phyloP scores from a whole-genome alignment of 2,888 invertebrate genomes.

The Polia nebulosa region DNA sequence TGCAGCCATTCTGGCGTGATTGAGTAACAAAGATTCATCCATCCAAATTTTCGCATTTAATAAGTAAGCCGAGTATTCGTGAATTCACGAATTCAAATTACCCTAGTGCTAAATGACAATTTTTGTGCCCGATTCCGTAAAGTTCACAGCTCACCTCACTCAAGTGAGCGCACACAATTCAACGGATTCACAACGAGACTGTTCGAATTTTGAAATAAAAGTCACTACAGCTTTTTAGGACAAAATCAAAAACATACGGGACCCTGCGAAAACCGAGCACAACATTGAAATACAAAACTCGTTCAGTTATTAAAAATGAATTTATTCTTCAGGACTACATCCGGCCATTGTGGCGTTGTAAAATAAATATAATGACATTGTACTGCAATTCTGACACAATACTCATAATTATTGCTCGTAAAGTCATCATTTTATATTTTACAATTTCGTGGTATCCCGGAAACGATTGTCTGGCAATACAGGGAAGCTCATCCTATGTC shows the following conservation, averaged over 20 bases:
- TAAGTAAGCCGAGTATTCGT: no score
- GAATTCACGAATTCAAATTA: no score
- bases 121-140: background rate
- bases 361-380: slow-evolving; percentile 27
- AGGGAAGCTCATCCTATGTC: background rate
- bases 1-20: no score
- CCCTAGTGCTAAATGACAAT: no score
- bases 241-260: no score
- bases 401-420: background rate
- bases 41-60: no score
- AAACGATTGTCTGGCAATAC: background rate
- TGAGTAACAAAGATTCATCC: no score
- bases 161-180: slow-evolving; percentile 9
- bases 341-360: slow-evolving; percentile 50
- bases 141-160: background rate
- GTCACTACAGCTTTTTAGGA: no score
- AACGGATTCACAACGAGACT: background rate
- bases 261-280: background rate
- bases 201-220: background rate
- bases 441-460: background rate
- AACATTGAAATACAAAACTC: slow-evolving; percentile 38
- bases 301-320: slow-evolving; percentile 51
- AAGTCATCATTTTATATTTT: background rate
- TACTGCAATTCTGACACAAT: slow-evolving; percentile 14
- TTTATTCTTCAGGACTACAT: slow-evolving; percentile 52